Percentiles rank a stretch among this genome's conserved stretches.
phyloP scores from a whole-genome alignment of 2,797 vertebrate genomes.

The Sebastes reedi region DNA sequence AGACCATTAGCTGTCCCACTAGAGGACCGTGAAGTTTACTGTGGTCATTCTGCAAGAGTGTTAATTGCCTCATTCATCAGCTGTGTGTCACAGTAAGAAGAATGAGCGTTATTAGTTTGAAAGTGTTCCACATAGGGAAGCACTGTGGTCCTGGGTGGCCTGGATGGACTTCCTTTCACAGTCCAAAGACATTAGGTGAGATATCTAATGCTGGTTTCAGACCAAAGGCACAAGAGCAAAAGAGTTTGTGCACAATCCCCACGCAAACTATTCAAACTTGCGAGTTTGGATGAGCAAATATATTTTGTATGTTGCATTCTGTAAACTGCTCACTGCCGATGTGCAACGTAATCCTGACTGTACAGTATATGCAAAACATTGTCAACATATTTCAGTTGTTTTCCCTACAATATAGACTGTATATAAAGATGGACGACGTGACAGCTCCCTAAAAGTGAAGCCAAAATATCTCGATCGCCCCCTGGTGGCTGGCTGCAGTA shows the following conservation, averaged over 20 bases:
- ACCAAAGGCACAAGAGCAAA: not conserved
- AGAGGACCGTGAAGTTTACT: slow-evolving; percentile 5
- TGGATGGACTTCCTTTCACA: not conserved
- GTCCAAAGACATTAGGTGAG: not conserved
- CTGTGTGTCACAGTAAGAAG: not conserved
- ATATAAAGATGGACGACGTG: not conserved
- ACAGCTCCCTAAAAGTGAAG: not conserved
- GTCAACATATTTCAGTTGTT: not conserved
- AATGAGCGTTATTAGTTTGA: slow-evolving; percentile 8
- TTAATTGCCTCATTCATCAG: slow-evolving; percentile 45
- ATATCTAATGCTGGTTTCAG: not conserved
- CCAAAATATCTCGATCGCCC: not conserved
- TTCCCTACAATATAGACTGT: not conserved
- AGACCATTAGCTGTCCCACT: not conserved
- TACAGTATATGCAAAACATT: not conserved
- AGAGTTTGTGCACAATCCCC: not conserved
- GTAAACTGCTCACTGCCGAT: not conserved
- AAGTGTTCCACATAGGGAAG: not conserved
- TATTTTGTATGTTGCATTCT: not conserved
- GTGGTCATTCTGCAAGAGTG: not conserved
- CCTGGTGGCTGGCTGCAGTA: not conserved
- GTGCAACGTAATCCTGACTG: not conserved
- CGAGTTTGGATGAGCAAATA: not conserved
- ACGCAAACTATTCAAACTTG: not conserved
- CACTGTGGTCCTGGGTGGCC: not conserved